Base-by-base conservation (phyloP, 1,140 invertebrate genomes). In the Drosophila varians region DNA sequence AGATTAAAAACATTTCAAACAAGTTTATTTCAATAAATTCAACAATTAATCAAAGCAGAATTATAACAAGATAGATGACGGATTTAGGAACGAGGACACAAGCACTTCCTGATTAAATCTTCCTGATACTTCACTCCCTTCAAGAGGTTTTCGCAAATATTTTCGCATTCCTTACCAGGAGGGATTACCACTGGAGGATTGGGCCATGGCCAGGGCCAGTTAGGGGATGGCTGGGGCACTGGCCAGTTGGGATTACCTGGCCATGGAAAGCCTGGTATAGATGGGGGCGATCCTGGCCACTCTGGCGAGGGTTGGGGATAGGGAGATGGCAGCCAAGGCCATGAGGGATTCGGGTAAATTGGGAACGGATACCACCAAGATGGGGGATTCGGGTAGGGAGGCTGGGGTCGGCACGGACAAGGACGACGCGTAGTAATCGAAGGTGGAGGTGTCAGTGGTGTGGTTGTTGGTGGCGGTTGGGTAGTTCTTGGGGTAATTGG, bases 91-190 rank as follows among this genome's bases (percentile, higher is more conserved):
- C 25, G 5, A 6, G 18, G 12, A 21, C 57, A 61, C 19, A 61
- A 42, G 6, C 57, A 61, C 25, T 28, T 61, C 42, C 49, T 42
- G 36, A 61, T 61, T 0, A 61, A 23, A 21, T 61, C 49, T 23
- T 61, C 57, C 11, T 61, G 57, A n/a, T 61, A 61, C 11, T 43
- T 55, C 0, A 61, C 57, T 21, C 49, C 57, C 57, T 55, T 61
- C 14, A 61, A 31, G 4, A 61, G 51, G 26, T 61, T 61, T 31
- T 61, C 57, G 25, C 57, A 61, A 9, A 61, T 61, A 25, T 61
- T 61, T 14, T 23, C 57, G 18, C 57, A 61, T 1, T 42, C 57
- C 3, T 3, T n/a, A 16, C 4, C 34, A 25, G 1, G 1, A 4
- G 19, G 48, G 6, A 11, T 2, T n/a, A 42, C 48, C 8, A 60